phyloP scores from a whole-genome alignment of 2,888 invertebrate species.

The Calliopum simillimum region DNA sequence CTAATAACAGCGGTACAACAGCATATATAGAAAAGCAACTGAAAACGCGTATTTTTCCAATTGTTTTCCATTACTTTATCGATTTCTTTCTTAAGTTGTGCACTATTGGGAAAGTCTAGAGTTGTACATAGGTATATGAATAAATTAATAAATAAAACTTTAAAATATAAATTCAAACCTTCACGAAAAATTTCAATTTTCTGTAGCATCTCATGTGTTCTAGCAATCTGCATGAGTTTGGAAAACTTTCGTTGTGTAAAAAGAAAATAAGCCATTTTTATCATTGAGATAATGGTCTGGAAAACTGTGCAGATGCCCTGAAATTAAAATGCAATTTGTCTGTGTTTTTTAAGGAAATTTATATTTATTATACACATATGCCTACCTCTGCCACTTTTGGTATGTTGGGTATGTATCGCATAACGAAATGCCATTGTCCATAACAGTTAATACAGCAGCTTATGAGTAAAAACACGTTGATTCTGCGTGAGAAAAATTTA shows the following conservation, averaged over 20 bases:
- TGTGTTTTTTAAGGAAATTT: no score
- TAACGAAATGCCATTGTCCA: constrained; percentile 51
- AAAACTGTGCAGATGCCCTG: constrained; percentile 52
- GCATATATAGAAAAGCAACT: constrained; percentile 53
- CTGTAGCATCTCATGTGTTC: constrained; percentile 51
- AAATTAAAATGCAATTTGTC: constrained; percentile 32
- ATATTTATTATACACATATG: not conserved
- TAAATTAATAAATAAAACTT: not conserved
- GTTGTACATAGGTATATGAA: not conserved
- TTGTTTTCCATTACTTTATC: constrained; percentile 48
- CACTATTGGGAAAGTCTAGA: constrained; percentile 50
- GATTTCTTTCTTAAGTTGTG: constrained; percentile 48
- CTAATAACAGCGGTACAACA: constrained; percentile 44
- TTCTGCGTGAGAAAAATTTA: not conserved
- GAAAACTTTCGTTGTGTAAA: constrained; percentile 51
- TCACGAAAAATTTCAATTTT: constrained; percentile 52
- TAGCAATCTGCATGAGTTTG: constrained; percentile 47
- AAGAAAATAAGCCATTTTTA: constrained; percentile 54
- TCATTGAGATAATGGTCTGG: constrained; percentile 48
- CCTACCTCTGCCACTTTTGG: constrained; percentile 53
- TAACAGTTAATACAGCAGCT: constrained; percentile 49
- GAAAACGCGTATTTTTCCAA: constrained; percentile 53
- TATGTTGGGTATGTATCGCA: constrained; percentile 48
- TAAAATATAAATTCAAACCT: constrained; percentile 32
- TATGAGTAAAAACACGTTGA: constrained; percentile 42